phyloP scores from a whole-genome alignment of 1,140 invertebrate genomes.

The Aphidius ervi region DNA sequence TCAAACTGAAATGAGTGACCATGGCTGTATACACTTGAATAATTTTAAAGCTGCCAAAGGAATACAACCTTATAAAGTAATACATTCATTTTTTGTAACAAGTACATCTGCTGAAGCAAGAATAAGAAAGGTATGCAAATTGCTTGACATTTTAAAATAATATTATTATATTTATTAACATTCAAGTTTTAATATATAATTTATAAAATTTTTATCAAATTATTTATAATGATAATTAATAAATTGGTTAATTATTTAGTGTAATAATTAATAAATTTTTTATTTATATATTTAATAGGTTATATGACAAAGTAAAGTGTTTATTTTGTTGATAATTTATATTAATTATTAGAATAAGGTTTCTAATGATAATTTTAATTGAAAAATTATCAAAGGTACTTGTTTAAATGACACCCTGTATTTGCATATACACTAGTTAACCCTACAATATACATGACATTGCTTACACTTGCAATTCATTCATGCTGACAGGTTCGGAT shows the following conservation, averaged over 20 bases:
- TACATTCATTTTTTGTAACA: conserved; percentile 61
- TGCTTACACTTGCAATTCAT: conserved; percentile 21
- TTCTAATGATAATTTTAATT: too few species aligned
- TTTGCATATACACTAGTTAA: conserved; percentile 15
- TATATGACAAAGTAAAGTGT: too few species aligned
- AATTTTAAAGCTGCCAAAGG: conserved; percentile 74
- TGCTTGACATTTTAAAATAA: not conserved
- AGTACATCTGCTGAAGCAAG: conserved; percentile 58
- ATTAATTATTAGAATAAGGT: too few species aligned
- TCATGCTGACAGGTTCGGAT: conserved; percentile 18
- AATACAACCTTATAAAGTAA: conserved; percentile 67
- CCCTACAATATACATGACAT: conserved; percentile 12
- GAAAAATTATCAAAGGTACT: not conserved
- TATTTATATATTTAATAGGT: too few species aligned
- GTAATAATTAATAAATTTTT: too few species aligned
- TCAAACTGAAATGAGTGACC: conserved; percentile 60
- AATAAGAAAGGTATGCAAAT: conserved; percentile 53
- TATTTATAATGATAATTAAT: too few species aligned
- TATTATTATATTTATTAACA: not conserved
- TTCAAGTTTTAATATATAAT: not conserved
- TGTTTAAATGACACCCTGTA: conserved; percentile 10
- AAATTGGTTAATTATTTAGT: too few species aligned
- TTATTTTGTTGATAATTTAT: too few species aligned
- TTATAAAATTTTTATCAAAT: not conserved
- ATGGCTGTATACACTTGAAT: conserved; percentile 72